Evolutionary conservation across 2,797 vertebrate genomes (phyloP), one percentile per base, ranked within the genome.

Genomic region (Gobionotothen gibberifrons): DNA sequence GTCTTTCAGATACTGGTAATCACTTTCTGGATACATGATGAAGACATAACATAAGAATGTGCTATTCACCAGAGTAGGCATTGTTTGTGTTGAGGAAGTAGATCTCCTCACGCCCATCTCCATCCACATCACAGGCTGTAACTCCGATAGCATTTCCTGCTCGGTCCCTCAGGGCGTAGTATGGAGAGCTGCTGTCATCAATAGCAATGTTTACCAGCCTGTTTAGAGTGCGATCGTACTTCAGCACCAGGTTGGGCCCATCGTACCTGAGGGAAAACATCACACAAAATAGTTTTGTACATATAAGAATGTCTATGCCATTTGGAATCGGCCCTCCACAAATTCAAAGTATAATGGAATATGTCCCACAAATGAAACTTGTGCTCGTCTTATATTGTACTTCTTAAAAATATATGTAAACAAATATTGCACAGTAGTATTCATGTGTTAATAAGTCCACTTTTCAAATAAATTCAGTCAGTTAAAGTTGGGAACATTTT

Each of bases 51-150:
- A 14, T n/a, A 2, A 21, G 17, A 59, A 54, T 43, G 0, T 5
- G 36, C 8, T 8, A 14, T 57, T 70, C 88, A 99, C 97, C 97
- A 3, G 97, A 98, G 87, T 96, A 99, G 48, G 97, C 97, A 0
- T 96, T 97, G 87, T 99, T 99, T 86, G 97, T 98, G 87, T 99
- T 99, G 88, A 99, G 96, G 91, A 99, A 97, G 90, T 98, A 99
- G 91, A 99, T 96, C 87, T 99, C 97, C 87, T 99, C 97, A 0
- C 89, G 94, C 82, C 97, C 97, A 0, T 99, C 97, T 60, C 97
- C 97, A 0, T 98, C 97, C 2, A 99, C 96, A 84, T 99, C 97
- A 0, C 97, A 99, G 60, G 97, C 97, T 0, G 97, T 94, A 76
- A 99, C 97, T 0, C 97, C 97, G 0, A 98, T 99, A 74, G 97